These are phyloP conservation scores for Pseudochaenichthys georgianus DNA, from an alignment of 2,797 vertebrate species.

Conservation along the genomic window DNA sequence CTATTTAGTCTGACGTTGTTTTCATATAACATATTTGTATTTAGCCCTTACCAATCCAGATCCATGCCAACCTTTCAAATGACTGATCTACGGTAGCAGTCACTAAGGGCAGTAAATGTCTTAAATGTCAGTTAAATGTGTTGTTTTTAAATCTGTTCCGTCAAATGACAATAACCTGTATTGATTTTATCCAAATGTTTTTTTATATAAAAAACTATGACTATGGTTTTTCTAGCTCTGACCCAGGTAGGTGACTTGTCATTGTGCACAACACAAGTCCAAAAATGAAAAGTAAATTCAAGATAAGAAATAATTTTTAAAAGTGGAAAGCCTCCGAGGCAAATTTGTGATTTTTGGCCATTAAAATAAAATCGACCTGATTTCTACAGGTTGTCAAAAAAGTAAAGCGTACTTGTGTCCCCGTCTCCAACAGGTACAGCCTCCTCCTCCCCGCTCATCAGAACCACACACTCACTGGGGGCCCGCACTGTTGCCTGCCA, in stretches of 20 bases:
- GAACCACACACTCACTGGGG: slow-evolving; percentile 89
- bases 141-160: not conserved
- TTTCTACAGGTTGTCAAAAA: slow-evolving; percentile 5
- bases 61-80: not conserved
- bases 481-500: slow-evolving; percentile 93
- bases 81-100: not conserved
- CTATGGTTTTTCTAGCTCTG: not conserved
- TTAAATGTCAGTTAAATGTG: not conserved
- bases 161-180: not conserved
- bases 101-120: not conserved
- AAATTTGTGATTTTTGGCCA: not conserved
- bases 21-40: slow-evolving; percentile 5
- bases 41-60: not conserved
- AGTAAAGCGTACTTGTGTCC: slow-evolving; percentile 74
- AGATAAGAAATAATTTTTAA: not conserved
- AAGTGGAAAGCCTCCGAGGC: not conserved
- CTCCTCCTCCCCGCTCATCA: slow-evolving; percentile 96
- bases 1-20: not conserved
- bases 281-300: not conserved
- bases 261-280: too few species aligned
- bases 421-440: slow-evolving; percentile 76
- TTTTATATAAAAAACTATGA: too few species aligned
- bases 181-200: not conserved
- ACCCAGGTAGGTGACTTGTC: too few species aligned
- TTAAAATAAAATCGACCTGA: slow-evolving; percentile 8